Evolutionary conservation across 1,140 invertebrate genomes (phyloP).

Genomic region (Trypoxylus dichotomus): DNA sequence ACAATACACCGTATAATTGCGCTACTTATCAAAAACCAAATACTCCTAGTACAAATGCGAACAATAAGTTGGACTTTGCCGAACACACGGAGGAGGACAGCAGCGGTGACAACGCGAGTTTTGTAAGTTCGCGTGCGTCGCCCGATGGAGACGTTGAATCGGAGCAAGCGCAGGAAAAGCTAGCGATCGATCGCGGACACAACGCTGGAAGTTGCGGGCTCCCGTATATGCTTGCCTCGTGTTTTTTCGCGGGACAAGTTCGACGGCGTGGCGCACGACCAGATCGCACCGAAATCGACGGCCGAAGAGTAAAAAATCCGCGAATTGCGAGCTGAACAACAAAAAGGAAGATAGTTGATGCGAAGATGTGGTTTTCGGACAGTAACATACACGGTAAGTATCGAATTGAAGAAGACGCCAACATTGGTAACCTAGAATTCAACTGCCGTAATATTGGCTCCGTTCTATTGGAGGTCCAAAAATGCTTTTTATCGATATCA

Average conservation of each 20-base stretch:
- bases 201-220: background rate
- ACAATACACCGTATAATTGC: background rate
- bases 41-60: background rate
- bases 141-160: background rate
- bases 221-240: background rate
- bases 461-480: background rate
- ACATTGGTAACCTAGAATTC: background rate
- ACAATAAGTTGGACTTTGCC: background rate
- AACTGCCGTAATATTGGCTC: background rate
- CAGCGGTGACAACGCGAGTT: background rate
- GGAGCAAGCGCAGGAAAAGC: background rate
- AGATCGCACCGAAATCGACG: too few relatives aligned
- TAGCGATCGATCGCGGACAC: background rate
- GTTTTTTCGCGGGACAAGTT: conserved; percentile 1
- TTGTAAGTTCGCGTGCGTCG: background rate
- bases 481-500: too few relatives aligned
- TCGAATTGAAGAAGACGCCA: background rate
- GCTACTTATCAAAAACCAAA: background rate
- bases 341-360: background rate
- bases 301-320: background rate
- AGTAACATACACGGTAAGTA: background rate
- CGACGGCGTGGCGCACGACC: background rate
- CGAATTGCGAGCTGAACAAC: background rate
- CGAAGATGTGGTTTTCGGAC: background rate
- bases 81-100: conserved; percentile 4